Evolutionary conservation across 1,140 invertebrate species (phyloP).

Genomic region (Acromyrmex charruanus): DNA sequence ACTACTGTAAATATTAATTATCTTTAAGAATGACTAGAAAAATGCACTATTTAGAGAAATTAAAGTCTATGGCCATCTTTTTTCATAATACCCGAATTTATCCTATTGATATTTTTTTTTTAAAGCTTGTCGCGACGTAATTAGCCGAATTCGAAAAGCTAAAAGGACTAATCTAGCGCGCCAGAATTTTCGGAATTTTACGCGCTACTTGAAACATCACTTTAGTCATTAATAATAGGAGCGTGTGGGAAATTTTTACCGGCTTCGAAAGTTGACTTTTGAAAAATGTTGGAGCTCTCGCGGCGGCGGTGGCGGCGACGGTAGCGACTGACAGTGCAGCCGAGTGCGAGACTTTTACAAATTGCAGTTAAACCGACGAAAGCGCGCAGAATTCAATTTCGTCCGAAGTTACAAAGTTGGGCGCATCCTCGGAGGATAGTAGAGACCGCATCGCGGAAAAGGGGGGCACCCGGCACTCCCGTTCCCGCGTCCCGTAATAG

Average conservation of each 20-base stretch:
- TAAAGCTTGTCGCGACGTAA: neutral
- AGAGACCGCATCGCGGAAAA: constrained; percentile 13
- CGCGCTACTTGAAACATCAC: constrained; percentile 39
- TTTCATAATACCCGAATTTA: no score
- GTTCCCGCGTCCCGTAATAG: constrained; percentile 35
- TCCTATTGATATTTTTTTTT: neutral
- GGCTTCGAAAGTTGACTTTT: constrained; percentile 57
- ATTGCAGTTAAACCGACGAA: constrained; percentile 65
- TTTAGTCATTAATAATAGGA: constrained; percentile 38
- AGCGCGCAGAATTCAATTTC: constrained; percentile 63
- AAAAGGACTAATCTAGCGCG: constrained; percentile 17
- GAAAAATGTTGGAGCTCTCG: constrained; percentile 55
- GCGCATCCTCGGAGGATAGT: constrained; percentile 44
- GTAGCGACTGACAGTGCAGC: constrained; percentile 36
- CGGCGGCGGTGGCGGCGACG: neutral
- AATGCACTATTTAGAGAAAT: no score
- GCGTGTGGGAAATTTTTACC: constrained; percentile 30
- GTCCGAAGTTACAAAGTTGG: constrained; percentile 59
- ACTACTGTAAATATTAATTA: no score
- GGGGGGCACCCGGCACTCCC: neutral
- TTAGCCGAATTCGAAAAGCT: constrained; percentile 2
- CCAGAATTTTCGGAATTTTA: constrained; percentile 32
- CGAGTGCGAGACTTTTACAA: constrained; percentile 59
- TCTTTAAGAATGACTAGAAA: no score
- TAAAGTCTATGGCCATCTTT: no score